Evolutionary conservation across 2,888 invertebrate genomes (phyloP), one percentile per base, ranked within the genome.

Genomic region (Dendrolimus houi): DNA sequence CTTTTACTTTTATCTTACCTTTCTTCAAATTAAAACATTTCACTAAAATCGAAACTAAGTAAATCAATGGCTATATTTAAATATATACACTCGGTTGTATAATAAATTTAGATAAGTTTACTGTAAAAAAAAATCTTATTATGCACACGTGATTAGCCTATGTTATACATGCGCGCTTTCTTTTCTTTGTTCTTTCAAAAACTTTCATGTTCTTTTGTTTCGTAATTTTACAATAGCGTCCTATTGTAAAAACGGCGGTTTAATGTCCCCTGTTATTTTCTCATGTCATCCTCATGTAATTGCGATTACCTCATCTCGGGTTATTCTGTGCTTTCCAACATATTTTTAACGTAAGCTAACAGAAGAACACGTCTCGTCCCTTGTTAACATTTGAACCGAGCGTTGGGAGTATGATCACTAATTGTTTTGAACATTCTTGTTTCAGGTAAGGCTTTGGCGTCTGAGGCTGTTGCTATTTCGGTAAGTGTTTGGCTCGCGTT

Each of bases 131-230:
- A 61, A 63, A 59, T n/a, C 62, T 64, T 14, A 14, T 14, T 14
- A 64, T 64, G 60, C 60, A 65, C 67, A 76, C 76, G 79, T 77
- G 82, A 70, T 77, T 67, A 65, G 75, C 65, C 76, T 81, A 74
- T 72, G 72, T 76, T 75, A 73, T 73, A 68, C 65, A 61, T 64
- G 64, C 62, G 65, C 77, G 74, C 83, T 87, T 87, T 87, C 85
- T 71, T 82, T 83, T 83, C 75, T 78, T 79, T 79, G 79, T 76
- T 72, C 63, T 62, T 62, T 72, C 68, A 10, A 66, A 69, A 74
- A 79, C 84, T 88, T 87, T 88, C 86, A 74, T 84, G 81, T 71
- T 77, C 75, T 79, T 47, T 82, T 81, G 84, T 89, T 81, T 85
- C 85, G 83, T 85, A 84, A 87, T 83, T 81, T 76, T 72, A 69